These are phyloP conservation scores for Zhengitettix transpicula DNA, from an alignment of 2,888 invertebrate species.

Conservation along the genomic window DNA sequence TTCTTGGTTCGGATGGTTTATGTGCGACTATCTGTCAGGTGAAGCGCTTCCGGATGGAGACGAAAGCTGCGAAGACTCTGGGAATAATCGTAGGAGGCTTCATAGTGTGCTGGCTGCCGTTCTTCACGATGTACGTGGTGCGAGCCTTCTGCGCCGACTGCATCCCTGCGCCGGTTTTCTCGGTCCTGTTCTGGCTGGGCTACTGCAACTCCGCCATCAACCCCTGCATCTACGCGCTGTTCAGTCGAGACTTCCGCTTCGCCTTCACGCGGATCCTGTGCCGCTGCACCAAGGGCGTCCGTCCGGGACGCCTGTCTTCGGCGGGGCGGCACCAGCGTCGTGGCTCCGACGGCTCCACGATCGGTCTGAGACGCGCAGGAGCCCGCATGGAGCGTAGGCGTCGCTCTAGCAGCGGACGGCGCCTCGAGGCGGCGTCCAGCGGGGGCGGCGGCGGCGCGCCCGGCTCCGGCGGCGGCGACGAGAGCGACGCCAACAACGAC, in stretches of 20 bases:
- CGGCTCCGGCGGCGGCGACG: conserved; percentile 31
- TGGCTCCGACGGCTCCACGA: conserved; percentile 20
- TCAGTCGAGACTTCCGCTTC: conserved; percentile 87
- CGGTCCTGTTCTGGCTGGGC: conserved; percentile 90
- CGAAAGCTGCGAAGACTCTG: conserved; percentile 90
- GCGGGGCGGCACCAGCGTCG: conserved; percentile 7
- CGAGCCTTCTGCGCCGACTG: conserved; percentile 76
- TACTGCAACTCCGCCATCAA: conserved; percentile 95
- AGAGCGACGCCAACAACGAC: conserved; percentile 34
- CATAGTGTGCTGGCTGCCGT: conserved; percentile 92
- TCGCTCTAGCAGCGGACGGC: background rate
- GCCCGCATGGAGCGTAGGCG: background rate
- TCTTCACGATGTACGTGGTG: conserved; percentile 87
- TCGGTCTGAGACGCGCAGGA: conserved; percentile 28
- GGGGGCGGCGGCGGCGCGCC: conserved; percentile 33
- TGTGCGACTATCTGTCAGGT: conserved; percentile 26
- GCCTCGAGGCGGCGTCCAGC: conserved; percentile 28
- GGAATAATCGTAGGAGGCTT: conserved; percentile 96
- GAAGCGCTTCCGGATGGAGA: conserved; percentile 85
- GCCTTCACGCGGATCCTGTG: conserved; percentile 88
- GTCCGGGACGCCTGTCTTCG: background rate
- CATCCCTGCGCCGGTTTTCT: conserved; percentile 71
- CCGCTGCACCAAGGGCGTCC: conserved; percentile 40
- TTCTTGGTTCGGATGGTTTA: too few species aligned
- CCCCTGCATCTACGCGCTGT: conserved; percentile 85